A percentile compares a stretch with the other conserved stretches of the same genome.
Conservation (phyloP, 1,140 invertebrate species). For the Acyrthosiphon pisum region DNA sequence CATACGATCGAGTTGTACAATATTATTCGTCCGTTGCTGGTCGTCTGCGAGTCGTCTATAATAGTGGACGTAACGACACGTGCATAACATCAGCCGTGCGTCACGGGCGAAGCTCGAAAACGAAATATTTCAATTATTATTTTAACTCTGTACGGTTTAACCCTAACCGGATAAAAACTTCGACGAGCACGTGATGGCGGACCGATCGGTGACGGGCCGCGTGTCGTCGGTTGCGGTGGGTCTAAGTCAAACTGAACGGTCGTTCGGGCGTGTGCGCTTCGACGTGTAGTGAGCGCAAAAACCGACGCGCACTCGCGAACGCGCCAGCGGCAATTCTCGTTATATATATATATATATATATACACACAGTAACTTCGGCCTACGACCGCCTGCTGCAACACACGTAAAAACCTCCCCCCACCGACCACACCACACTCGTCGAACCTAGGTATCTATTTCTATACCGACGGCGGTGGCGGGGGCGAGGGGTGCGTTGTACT, state of each 20-base stretch:
- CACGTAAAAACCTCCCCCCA: background rate
- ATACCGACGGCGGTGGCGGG: background rate
- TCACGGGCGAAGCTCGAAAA: background rate
- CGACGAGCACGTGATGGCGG: slow-evolving; percentile 26
- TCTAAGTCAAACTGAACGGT: slow-evolving; percentile 4
- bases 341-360: background rate
- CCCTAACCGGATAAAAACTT: background rate
- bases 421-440: background rate
- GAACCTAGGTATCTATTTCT: background rate
- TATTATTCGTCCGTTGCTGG: background rate
- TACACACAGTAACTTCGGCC: background rate
- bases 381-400: background rate
- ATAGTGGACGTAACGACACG: background rate
- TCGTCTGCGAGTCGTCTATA: background rate
- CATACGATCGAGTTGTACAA: background rate
- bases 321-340: background rate
- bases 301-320: slow-evolving; percentile 19
- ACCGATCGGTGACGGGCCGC: background rate
- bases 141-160: background rate
- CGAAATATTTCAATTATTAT: background rate
- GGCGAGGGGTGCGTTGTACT: background rate
- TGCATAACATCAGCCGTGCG: background rate
- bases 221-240: background rate
- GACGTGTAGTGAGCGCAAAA: background rate
- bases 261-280: background rate